Evolutionary conservation across 2,113 vertebrate species (phyloP).

Genomic region (Bombycilla garrulus): DNA sequence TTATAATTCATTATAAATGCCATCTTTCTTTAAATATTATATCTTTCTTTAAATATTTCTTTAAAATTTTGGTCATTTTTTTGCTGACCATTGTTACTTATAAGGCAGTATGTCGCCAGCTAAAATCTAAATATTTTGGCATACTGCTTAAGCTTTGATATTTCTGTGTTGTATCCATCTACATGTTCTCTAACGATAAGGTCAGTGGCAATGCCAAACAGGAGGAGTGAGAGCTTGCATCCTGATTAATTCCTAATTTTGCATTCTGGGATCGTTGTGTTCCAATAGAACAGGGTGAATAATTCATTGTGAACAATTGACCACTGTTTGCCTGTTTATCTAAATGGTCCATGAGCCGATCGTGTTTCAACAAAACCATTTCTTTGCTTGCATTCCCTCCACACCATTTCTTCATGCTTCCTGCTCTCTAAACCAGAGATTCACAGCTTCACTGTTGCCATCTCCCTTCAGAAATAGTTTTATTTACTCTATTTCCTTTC

Average conservation of each 20-base stretch:
- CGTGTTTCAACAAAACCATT: neutral
- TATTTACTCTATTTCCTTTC: neutral
- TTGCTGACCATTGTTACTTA: neutral
- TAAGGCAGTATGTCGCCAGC: neutral
- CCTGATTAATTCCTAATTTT: constrained; percentile 45
- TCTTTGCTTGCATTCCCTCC: neutral
- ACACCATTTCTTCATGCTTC: neutral
- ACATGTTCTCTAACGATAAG: neutral
- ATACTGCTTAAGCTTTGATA: neutral
- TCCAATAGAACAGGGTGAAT: constrained; percentile 38
- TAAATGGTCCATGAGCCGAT: neutral
- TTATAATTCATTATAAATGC: neutral
- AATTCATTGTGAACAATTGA: constrained; percentile 34
- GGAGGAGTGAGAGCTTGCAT: constrained; percentile 9
- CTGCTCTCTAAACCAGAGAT: neutral
- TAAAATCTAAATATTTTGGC: neutral
- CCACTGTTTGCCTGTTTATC: constrained; percentile 40
- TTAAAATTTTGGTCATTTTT: neutral
- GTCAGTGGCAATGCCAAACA: constrained; percentile 29
- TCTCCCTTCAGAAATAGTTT: neutral
- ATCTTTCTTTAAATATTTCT: neutral
- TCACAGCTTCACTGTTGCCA: neutral
- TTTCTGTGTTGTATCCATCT: neutral
- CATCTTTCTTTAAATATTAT: neutral
- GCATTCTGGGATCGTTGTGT: constrained; percentile 34